Evolutionary conservation across 2,797 vertebrate genomes (phyloP).

Genomic region (Staurois parvus): DNA sequence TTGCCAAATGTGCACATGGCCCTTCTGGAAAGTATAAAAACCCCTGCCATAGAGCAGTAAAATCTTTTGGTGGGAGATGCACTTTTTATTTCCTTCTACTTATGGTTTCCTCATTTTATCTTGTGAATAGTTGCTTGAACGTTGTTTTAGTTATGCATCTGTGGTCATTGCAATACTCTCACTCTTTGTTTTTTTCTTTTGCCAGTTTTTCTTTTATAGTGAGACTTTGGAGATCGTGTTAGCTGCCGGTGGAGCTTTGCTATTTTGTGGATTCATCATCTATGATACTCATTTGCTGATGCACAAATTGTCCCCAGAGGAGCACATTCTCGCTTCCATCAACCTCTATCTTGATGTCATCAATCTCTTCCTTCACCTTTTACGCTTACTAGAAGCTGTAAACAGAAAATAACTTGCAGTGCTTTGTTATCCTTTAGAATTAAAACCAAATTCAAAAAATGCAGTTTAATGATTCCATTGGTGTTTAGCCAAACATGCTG

Average conservation of each 20-base stretch:
- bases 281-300: constrained; percentile 92
- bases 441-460: not conserved
- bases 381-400: constrained; percentile 86
- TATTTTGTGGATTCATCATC: constrained; percentile 96
- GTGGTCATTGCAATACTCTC: not conserved
- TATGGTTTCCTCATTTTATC: not conserved
- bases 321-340: constrained; percentile 92
- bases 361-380: constrained; percentile 91
- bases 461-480: not conserved
- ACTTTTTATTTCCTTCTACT: too few relatives aligned
- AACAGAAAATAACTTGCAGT: constrained; percentile 86
- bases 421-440: not conserved
- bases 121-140: not conserved
- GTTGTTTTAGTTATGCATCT: not conserved
- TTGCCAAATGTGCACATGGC: too few relatives aligned
- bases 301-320: constrained; percentile 94
- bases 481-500: not conserved
- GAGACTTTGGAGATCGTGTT: constrained; percentile 83
- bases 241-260: constrained; percentile 84
- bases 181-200: constrained; percentile 59
- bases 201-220: constrained; percentile 88
- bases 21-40: too few relatives aligned
- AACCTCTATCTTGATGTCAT: constrained; percentile 94
- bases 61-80: too few relatives aligned
- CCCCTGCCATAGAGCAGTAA: too few relatives aligned